Percentiles rank a stretch among this genome's conserved stretches.
Evolutionary conservation across 2,888 invertebrate species (phyloP).

Genomic region (Drosophila kambysellisi): DNA sequence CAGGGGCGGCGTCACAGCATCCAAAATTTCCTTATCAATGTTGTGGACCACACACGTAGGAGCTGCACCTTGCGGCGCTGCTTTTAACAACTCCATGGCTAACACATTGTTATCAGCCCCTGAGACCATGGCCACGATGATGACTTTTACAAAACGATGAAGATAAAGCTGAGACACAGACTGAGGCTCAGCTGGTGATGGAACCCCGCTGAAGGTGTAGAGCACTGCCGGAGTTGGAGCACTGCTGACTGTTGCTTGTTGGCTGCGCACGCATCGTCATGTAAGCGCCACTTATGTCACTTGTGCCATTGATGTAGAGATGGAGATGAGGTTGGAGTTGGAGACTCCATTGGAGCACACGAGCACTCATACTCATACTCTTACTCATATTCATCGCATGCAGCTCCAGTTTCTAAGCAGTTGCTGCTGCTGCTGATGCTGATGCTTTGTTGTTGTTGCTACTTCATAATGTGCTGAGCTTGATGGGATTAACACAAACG

Average conservation of each 20-base stretch:
- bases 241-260: slow-evolving; percentile 60
- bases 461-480: slow-evolving; percentile 77
- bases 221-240: slow-evolving; percentile 25
- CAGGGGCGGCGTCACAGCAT: slow-evolving; percentile 30
- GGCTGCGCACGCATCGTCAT: slow-evolving; percentile 81
- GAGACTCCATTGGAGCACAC: slow-evolving; percentile 63
- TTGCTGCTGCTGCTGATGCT: slow-evolving; percentile 36
- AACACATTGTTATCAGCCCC: slow-evolving; percentile 72
- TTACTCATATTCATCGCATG: slow-evolving; percentile 48
- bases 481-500: slow-evolving; percentile 82
- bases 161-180: slow-evolving; percentile 49
- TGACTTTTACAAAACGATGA: slow-evolving; percentile 71
- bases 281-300: slow-evolving; percentile 82
- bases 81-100: slow-evolving; percentile 76
- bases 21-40: slow-evolving; percentile 70
- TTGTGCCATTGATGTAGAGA: slow-evolving; percentile 78
- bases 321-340: slow-evolving; percentile 43
- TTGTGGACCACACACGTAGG: slow-evolving; percentile 66
- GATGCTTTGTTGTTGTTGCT: slow-evolving; percentile 67
- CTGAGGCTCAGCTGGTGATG: slow-evolving; percentile 13
- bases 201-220: slow-evolving; percentile 37
- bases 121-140: slow-evolving; percentile 29
- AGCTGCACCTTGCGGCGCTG: slow-evolving; percentile 73
- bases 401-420: slow-evolving; percentile 76
- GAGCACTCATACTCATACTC: slow-evolving; percentile 28